A percentile compares a stretch with the other conserved stretches of the same genome.
Evolutionary conservation across 2,888 invertebrate species (phyloP).

Genomic region (Pyrgus malvae): DNA sequence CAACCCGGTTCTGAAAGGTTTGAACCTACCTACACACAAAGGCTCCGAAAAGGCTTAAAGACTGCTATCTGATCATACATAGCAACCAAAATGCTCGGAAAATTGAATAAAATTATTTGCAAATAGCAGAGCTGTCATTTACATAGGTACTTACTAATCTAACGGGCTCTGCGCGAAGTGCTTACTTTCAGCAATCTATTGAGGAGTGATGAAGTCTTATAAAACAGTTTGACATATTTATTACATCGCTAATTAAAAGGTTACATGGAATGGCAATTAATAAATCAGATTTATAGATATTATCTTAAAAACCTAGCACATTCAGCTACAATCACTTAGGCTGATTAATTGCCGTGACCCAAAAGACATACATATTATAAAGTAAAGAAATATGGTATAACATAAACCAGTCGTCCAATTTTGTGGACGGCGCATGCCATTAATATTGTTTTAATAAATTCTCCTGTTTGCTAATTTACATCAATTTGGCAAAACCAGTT

Average conservation of each 20-base stretch:
- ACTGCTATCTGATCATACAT: too few relatives aligned
- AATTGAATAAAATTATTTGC: too few relatives aligned
- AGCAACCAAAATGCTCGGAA: too few relatives aligned
- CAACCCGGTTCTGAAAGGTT: too few relatives aligned
- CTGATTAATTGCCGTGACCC: conserved; percentile 16
- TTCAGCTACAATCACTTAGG: conserved; percentile 7
- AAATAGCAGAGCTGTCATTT: too few relatives aligned
- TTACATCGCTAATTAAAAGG: conserved; percentile 6
- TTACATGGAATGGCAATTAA: background rate
- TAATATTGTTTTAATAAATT: conserved; percentile 11
- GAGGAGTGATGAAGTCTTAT: too few relatives aligned
- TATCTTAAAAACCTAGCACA: conserved; percentile 21
- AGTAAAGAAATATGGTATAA: conserved; percentile 2
- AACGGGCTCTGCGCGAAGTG: too few relatives aligned
- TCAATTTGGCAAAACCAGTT: conserved; percentile 3
- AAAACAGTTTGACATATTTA: background rate
- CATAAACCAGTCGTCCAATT: conserved; percentile 9
- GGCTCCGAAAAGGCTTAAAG: too few relatives aligned
- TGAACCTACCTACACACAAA: too few relatives aligned
- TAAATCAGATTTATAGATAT: conserved; percentile 16
- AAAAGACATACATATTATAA: too few relatives aligned
- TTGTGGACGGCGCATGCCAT: conserved; percentile 3
- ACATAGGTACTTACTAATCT: too few relatives aligned
- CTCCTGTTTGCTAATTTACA: conserved; percentile 1
- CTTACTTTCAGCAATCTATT: too few relatives aligned